phyloP scores from a whole-genome alignment of 2,888 invertebrate species.

The Cantharis lateralis region DNA sequence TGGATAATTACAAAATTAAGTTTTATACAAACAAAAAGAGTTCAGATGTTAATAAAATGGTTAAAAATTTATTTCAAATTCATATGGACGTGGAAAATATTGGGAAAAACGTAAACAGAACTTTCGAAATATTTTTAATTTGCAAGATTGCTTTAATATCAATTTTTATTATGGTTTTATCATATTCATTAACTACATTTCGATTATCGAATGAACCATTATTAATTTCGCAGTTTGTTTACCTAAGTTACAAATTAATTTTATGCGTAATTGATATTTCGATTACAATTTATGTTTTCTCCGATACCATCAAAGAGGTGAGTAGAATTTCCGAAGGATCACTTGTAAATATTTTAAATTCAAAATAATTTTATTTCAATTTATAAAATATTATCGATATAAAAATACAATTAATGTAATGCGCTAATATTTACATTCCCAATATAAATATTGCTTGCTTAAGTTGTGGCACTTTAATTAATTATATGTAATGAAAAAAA shows the following conservation, averaged over 20 bases:
- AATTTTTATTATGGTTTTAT: background rate
- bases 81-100: background rate
- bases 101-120: background rate
- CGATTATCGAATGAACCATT: background rate
- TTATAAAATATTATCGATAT: background rate
- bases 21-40: background rate
- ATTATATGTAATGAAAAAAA: background rate
- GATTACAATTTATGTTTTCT: background rate
- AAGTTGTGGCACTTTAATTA: background rate
- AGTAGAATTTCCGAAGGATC: background rate
- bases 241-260: background rate
- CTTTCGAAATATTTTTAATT: background rate
- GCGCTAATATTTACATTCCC: background rate
- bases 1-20: background rate
- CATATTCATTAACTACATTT: background rate
- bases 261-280: background rate
- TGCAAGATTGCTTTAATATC: background rate
- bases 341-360: background rate
- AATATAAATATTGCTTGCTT: background rate
- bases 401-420: background rate
- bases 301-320: background rate
- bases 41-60: background rate
- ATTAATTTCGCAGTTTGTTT: background rate
- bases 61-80: background rate
- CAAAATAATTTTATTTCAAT: background rate